These are phyloP conservation scores for Drosophila nr. perissopoda DNA, from an alignment of 2,888 invertebrate genomes.

Conservation along the genomic window DNA sequence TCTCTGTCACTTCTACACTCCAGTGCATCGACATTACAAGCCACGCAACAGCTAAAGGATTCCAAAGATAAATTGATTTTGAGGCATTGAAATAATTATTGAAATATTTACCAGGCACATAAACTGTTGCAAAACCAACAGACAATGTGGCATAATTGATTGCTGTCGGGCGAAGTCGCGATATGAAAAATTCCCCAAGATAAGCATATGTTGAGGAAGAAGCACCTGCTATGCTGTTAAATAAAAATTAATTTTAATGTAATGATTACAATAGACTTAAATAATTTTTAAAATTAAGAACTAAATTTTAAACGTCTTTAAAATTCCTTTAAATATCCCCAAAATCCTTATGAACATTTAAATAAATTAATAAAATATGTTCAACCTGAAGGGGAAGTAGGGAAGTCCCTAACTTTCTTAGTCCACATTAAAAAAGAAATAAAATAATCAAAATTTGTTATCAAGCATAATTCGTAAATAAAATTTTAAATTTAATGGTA, in stretches of 20 bases:
- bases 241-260: not conserved
- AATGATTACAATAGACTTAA: not conserved
- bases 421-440: no score
- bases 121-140: constrained; percentile 82
- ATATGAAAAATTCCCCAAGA: constrained; percentile 84
- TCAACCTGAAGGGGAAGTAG: not conserved
- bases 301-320: no score
- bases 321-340: not conserved
- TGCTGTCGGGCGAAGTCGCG: constrained; percentile 80
- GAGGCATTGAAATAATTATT: not conserved
- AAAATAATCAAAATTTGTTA: no score
- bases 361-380: not conserved
- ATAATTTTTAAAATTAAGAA: not conserved
- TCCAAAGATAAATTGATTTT: not conserved
- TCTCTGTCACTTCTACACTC: constrained; percentile 73
- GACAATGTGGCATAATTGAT: constrained; percentile 84
- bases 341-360: not conserved
- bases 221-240: constrained; percentile 84
- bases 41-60: constrained; percentile 79
- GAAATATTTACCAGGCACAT: constrained; percentile 77
- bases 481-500: no score
- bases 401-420: not conserved
- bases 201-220: constrained; percentile 85
- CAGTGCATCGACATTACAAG: constrained; percentile 80
- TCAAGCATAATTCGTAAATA: not conserved